phyloP scores from a whole-genome alignment of 2,113 vertebrate genomes.

The Pelecanoides urinatrix region DNA sequence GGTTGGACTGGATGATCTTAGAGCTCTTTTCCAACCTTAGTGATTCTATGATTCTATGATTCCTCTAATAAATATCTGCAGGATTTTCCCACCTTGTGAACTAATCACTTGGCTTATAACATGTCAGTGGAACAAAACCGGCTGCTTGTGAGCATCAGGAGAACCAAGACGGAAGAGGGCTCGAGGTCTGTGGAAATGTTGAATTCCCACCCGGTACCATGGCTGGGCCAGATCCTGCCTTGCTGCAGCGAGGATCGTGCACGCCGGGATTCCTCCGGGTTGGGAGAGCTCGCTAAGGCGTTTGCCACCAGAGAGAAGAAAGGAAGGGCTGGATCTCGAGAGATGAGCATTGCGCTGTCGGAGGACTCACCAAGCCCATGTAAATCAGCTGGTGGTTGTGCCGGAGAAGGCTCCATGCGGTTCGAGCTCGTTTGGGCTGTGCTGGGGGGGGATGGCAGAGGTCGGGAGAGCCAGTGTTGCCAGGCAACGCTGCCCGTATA shows the following conservation, averaged over 20 bases:
- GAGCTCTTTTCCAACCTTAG: too few species aligned
- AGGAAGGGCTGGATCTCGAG: background rate
- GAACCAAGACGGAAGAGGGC: background rate
- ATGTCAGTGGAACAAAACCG: background rate
- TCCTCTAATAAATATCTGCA: background rate
- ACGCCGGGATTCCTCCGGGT: accelerated
- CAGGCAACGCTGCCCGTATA: slow-evolving; percentile 41
- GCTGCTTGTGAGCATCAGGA: background rate
- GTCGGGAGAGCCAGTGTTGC: slow-evolving; percentile 10
- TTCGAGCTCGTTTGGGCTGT: background rate
- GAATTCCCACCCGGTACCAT: accelerated
- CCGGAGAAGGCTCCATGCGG: background rate
- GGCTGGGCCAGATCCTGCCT: background rate
- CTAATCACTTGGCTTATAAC: background rate
- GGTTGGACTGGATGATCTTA: too few species aligned
- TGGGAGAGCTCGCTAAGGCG: too few species aligned
- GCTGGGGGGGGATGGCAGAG: slow-evolving; percentile 18
- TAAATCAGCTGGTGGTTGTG: background rate
- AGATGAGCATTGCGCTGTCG: accelerated
- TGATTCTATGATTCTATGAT: too few species aligned
- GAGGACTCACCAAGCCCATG: background rate
- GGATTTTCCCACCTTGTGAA: background rate
- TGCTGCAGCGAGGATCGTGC: accelerated
- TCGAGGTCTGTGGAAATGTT: background rate
- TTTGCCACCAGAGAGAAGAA: background rate